Percentiles rank a stretch among this genome's conserved stretches.
Evolutionary conservation across 2,888 invertebrate genomes (phyloP).

Genomic region (Gerris lacustris): DNA sequence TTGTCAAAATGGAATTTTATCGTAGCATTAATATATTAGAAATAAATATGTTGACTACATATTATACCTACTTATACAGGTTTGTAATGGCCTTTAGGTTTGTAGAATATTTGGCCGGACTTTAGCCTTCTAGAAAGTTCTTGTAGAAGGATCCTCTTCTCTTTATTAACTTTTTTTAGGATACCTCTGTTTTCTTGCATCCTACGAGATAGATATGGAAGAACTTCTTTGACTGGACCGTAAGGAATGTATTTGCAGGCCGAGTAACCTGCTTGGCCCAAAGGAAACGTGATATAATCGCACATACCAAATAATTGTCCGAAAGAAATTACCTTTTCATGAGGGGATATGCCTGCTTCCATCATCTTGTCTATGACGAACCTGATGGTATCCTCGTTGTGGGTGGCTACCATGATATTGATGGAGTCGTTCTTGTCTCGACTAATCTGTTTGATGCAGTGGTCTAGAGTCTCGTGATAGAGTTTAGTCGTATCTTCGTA

Average conservation of each 20-base stretch:
- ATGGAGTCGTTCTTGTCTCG: slow-evolving; percentile 41
- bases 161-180: slow-evolving; percentile 81
- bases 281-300: slow-evolving; percentile 96
- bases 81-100: slow-evolving; percentile 71
- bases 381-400: slow-evolving; percentile 95
- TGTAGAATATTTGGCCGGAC: slow-evolving; percentile 67
- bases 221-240: slow-evolving; percentile 92
- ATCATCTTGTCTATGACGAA: slow-evolving; percentile 93
- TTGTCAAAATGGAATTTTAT: no score
- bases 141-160: slow-evolving; percentile 61
- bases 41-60: no score
- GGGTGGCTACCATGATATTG: slow-evolving; percentile 95
- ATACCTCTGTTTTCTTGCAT: slow-evolving; percentile 94
- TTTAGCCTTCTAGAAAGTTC: slow-evolving; percentile 67
- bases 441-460: slow-evolving; percentile 65
- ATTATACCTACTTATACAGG: slow-evolving; percentile 56
- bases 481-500: slow-evolving; percentile 87
- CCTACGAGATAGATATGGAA: slow-evolving; percentile 92
- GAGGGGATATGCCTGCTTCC: slow-evolving; percentile 76
- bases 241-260: slow-evolving; percentile 99
- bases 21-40: no score
- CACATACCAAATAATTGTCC: slow-evolving; percentile 99
- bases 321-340: slow-evolving; percentile 93
- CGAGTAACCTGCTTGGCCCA: slow-evolving; percentile 96
- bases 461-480: slow-evolving; percentile 82